Base-by-base conservation (phyloP, 2,113 vertebrate genomes). In the Tenebrosternarchus preto region DNA sequence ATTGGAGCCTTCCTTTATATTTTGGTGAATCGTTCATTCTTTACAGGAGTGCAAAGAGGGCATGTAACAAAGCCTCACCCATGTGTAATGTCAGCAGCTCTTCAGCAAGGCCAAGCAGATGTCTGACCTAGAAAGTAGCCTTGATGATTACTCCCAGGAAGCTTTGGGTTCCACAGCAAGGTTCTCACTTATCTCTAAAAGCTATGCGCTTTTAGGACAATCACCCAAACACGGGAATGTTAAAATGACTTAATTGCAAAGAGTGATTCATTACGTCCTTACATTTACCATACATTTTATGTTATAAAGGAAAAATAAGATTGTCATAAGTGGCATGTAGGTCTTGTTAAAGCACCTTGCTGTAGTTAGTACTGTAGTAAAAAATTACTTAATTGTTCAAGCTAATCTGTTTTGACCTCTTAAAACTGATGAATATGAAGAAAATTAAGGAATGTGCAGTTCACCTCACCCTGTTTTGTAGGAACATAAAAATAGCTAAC, bases 81-180 rank as follows among this genome's bases (percentile, higher is more conserved):
- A 66, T 19, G 20, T 76, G 19, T 73, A 27, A 80, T 89, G 88
- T 91, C 89, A 82, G 84, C 75, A 76, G 82, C 46, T 39, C 7
- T 36, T 76, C 83, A 81, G 56, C 85, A 88, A 91, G 91, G 91
- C 73, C 82, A 76, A 83, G 82, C 92, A 91, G 91, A 91, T 91
- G 87, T 82, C 80, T 80, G 80, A 70, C 91, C 92, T 87, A 85
- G 87, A 85, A 53, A 0, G 31, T 1, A 81, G 84, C 87, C 90
- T 81, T 86, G 88, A 83, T 36, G 59, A 64, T 71, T 64, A 74
- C n/a, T 59, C 29, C 57, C 61, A 50, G 70, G 56, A 63, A 0
- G 22, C 2, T 77, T 69, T 72, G 31, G 69, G 50, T 76, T 78
- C 53, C 55, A 76, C 19, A 16, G 20, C 80, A 78, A 70, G 53